phyloP scores from a whole-genome alignment of 2,888 invertebrate species.

The Conistra vaccinii region DNA sequence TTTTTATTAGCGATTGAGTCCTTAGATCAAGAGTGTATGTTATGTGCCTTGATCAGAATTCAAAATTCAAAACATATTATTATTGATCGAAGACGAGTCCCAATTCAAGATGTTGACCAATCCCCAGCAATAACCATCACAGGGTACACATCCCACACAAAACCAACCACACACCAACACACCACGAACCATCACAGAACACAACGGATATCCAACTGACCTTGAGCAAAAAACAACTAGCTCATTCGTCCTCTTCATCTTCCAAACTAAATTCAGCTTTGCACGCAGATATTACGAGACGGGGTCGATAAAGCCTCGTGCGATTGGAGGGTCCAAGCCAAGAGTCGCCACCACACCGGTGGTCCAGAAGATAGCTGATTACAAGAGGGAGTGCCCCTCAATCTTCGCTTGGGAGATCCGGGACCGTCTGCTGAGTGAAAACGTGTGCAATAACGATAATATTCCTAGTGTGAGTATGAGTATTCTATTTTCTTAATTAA shows the following conservation, averaged over 20 bases:
- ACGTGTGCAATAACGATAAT: constrained; percentile 99
- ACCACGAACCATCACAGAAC: background rate
- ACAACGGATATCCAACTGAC: constrained; percentile 1
- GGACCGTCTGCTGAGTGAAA: constrained; percentile 97
- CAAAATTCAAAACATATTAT: too few relatives aligned
- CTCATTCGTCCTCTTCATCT: constrained; percentile 63
- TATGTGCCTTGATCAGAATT: too few relatives aligned
- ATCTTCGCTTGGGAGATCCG: constrained; percentile 99
- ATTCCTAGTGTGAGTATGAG: constrained; percentile 98
- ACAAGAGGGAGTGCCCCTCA: constrained; percentile 99
- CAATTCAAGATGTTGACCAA: too few relatives aligned
- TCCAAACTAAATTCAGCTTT: constrained; percentile 88
- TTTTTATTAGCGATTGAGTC: too few relatives aligned
- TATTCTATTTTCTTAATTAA: constrained; percentile 4
- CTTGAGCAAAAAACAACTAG: constrained; percentile 65
- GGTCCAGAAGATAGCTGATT: constrained; percentile 98
- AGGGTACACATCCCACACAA: too few relatives aligned
- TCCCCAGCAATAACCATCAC: too few relatives aligned
- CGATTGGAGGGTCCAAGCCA: constrained; percentile 99
- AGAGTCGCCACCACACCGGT: constrained; percentile 98
- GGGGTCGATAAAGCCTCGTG: constrained; percentile 98
- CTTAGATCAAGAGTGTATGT: too few relatives aligned
- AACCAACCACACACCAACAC: background rate
- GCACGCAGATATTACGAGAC: constrained; percentile 98
- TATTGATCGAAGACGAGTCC: too few relatives aligned